Evolutionary conservation across 30 jellyfish, hydroid and myxozoan species (phyloP).

Genomic region (Mastigias papua): DNA sequence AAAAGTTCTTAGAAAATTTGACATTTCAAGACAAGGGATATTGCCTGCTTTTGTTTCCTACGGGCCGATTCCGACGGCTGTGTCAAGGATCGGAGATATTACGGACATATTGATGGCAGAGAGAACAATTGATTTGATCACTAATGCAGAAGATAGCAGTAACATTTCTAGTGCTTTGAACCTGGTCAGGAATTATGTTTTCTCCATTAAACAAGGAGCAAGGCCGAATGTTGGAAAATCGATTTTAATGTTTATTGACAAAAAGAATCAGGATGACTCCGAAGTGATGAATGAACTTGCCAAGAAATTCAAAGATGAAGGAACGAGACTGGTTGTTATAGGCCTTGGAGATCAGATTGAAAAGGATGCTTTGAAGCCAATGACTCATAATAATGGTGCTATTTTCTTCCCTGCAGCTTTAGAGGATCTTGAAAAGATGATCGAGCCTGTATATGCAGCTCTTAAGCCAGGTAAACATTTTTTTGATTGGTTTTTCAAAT

Average conservation of each 20-base stretch:
- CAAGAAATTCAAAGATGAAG: constrained; percentile 68
- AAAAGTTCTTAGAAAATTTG: constrained; percentile 29
- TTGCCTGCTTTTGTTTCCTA: constrained; percentile 70
- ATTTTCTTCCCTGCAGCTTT: constrained; percentile 91
- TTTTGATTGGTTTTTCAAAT: too few relatives aligned
- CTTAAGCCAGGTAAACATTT: constrained; percentile 75
- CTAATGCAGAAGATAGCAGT: constrained; percentile 49
- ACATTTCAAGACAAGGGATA: constrained; percentile 23
- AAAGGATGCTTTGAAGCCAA: constrained; percentile 33
- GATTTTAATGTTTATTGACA: constrained; percentile 84
- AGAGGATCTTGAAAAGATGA: constrained; percentile 59
- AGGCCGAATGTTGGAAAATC: constrained; percentile 78
- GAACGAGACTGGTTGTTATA: constrained; percentile 76
- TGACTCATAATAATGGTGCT: constrained; percentile 62
- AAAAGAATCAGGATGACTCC: constrained; percentile 47
- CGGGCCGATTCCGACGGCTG: constrained; percentile 46
- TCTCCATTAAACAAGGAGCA: constrained; percentile 84
- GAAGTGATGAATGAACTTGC: constrained; percentile 71
- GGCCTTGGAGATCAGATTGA: constrained; percentile 76
- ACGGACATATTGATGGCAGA: constrained; percentile 4
- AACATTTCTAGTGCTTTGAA: constrained; percentile 67
- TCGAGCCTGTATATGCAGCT: constrained; percentile 72
- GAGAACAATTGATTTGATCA: constrained; percentile 7
- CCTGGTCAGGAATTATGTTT: constrained; percentile 70
- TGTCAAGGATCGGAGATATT: constrained; percentile 51